Evolutionary conservation across 53 echinoderm and acorn worm genomes (phyloP), one percentile per base, ranked within the genome.

Genomic region (Hippasteria phrygiana): DNA sequence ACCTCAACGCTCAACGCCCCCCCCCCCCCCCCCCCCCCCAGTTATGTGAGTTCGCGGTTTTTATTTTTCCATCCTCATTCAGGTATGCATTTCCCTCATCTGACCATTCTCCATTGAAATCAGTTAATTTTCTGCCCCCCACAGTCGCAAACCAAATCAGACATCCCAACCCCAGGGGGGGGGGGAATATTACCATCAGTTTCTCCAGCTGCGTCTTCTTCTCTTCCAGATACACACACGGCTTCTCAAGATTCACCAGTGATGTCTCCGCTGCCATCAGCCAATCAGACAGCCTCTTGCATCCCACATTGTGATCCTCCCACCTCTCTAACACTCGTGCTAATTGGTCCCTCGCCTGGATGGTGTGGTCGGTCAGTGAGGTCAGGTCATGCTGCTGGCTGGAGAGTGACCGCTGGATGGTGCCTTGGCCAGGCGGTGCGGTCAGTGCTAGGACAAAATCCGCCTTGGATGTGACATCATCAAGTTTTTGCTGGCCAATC

Each of bases 261-360:
- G 35, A 33, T 5, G 77, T 78, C 47, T 94, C 91, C 1, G 71
- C 67, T 9, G 75, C 90, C 36, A 82, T 92, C 93, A 95, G 40
- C 98, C 98, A 97, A 87, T 94, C 91, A 62, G 92, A 63, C 17
- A 95, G 87, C 63, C 73, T 78, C 63, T 93, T 90, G 41, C 88
- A 92, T 27, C 51, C 53, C 10, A n/a, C 79, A 45, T 90, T 87
- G 20, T 88, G 74, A 13, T 88, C 92, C 75, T 87, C 87, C 95
- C 93, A 95, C 46, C 90, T 85, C n/a, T 90, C 88, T 71, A 95
- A 43, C 38, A 87, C 63, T 28, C 29, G 26, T 11, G 92, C 90
- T 48, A 93, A 78, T 64, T 91, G 83, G 24, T 62, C 78, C 59
- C 35, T 80, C 11, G 89, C 74, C 62, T 73, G 32, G 48, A 22